Conservation (phyloP, 2,113 vertebrate genomes). For the Lutjanus erythropterus region DNA sequence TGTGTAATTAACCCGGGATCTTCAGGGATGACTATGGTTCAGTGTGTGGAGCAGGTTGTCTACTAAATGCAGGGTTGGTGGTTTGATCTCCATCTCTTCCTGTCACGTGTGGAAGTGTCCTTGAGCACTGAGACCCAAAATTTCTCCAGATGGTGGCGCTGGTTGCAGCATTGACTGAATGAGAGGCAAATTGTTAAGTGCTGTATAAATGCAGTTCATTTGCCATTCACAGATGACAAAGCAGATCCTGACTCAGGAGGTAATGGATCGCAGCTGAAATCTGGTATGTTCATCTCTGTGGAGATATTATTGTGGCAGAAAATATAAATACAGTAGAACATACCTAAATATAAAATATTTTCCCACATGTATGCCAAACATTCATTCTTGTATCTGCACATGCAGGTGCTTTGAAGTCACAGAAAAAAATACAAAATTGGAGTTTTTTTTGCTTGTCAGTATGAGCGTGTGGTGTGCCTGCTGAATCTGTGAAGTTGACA, state of each 20-base stretch:
- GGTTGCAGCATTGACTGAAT: too few species aligned
- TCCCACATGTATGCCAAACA: not conserved
- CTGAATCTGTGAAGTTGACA: not conserved
- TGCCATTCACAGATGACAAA: constrained; percentile 8
- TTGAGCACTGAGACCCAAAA: too few species aligned
- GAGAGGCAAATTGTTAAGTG: not conserved
- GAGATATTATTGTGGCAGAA: not conserved
- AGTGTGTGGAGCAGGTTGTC: not conserved
- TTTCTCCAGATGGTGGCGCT: too few species aligned
- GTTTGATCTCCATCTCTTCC: too few species aligned
- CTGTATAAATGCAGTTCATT: not conserved
- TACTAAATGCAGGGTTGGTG: not conserved
- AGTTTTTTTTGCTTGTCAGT: not conserved
- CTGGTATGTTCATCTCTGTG: constrained; percentile 7
- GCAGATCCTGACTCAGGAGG: not conserved
- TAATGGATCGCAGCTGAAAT: not conserved
- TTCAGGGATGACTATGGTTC: not conserved
- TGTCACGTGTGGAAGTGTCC: too few species aligned
- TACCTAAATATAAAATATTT: not conserved
- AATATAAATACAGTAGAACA: not conserved
- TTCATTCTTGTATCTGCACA: too few species aligned
- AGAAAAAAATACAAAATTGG: too few species aligned
- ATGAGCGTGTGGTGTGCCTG: not conserved
- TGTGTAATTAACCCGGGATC: not conserved
- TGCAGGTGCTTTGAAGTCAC: too few species aligned